These are phyloP conservation scores for Cryptoleucopteryx plumbea DNA, from an alignment of 2,113 vertebrate species.

Conservation along the genomic window DNA sequence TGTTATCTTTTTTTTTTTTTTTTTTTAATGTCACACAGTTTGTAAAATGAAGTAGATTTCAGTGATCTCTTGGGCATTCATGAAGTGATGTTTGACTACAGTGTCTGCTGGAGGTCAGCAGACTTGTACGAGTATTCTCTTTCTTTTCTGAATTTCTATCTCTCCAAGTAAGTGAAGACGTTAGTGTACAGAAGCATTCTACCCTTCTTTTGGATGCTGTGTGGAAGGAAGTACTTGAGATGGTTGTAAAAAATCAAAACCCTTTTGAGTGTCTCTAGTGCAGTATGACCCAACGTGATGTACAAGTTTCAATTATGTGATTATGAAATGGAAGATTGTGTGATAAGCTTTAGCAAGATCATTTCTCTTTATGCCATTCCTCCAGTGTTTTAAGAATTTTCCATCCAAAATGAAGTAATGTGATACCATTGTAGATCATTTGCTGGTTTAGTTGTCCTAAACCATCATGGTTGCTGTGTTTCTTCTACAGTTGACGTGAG, in stretches of 20 bases:
- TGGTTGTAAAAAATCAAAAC: background rate
- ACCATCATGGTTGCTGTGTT: background rate
- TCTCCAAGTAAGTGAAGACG: background rate
- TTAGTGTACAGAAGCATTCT: background rate
- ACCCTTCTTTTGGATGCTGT: background rate
- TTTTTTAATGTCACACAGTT: rapidly evolving
- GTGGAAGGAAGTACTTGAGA: background rate
- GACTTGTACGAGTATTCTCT: background rate
- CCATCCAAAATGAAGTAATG: background rate
- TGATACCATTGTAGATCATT: background rate
- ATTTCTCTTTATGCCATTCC: background rate
- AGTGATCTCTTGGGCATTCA: background rate
- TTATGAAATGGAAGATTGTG: background rate
- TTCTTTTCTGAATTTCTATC: background rate
- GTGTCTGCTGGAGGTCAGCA: background rate
- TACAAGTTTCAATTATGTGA: background rate
- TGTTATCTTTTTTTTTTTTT: background rate
- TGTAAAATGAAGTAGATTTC: background rate
- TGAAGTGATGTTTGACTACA: background rate
- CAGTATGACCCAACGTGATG: background rate
- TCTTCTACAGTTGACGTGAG: background rate
- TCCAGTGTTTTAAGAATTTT: background rate
- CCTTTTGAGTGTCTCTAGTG: background rate
- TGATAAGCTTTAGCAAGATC: background rate
- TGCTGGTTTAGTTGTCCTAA: background rate